These are phyloP conservation scores for Seladonia tumulorum DNA, from an alignment of 2,888 invertebrate genomes.

Conservation along the genomic window DNA sequence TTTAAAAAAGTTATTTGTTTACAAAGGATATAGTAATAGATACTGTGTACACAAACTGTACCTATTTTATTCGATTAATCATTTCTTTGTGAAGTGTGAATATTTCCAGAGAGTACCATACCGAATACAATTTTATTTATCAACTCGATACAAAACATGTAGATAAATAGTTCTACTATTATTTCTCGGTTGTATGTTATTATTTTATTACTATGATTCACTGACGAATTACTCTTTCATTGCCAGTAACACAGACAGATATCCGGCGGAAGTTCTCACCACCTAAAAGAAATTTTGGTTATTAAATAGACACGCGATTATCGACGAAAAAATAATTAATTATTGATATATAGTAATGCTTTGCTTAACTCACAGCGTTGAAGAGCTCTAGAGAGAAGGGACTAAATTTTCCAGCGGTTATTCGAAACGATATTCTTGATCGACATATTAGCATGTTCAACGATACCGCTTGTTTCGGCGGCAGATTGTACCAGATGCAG, in stretches of 20 bases:
- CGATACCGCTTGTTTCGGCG: constrained; percentile 30
- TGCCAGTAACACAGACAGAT: constrained; percentile 71
- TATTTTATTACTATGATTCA: neutral
- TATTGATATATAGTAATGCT: neutral
- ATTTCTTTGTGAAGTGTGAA: neutral
- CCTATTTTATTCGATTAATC: too few species aligned
- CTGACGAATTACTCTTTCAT: constrained; percentile 27
- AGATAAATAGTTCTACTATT: neutral
- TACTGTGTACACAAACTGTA: too few species aligned
- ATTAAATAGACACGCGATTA: neutral
- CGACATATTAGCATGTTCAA: constrained; percentile 48
- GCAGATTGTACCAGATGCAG: constrained; percentile 60
- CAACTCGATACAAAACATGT: neutral
- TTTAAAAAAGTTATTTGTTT: too few species aligned
- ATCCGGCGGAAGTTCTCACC: constrained; percentile 71
- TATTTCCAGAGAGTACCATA: neutral
- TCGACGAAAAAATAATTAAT: neutral
- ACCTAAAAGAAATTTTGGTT: constrained; percentile 52
- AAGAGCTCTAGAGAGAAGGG: constrained; percentile 61
- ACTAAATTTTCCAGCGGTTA: constrained; percentile 64
- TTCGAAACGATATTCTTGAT: constrained; percentile 40
- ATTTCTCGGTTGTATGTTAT: neutral
- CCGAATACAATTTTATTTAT: neutral
- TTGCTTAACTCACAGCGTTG: constrained; percentile 34
- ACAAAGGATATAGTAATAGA: too few species aligned